These are phyloP conservation scores for Drosophila cardini DNA, from an alignment of 1,140 invertebrate genomes.

Conservation along the genomic window DNA sequence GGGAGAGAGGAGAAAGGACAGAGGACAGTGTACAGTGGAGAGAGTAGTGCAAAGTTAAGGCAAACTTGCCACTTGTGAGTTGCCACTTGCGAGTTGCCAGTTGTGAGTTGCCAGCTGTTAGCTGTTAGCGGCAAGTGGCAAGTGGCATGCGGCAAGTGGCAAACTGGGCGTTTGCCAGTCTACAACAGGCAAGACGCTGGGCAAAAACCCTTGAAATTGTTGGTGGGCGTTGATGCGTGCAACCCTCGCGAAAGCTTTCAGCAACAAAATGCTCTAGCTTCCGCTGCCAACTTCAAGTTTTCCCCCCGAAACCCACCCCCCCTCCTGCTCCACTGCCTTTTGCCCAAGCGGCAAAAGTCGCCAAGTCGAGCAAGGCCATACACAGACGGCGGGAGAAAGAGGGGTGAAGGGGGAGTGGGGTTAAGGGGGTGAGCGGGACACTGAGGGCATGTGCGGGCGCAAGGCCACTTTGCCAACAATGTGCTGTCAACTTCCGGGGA, in stretches of 20 bases:
- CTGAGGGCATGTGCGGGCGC: conserved; percentile 59
- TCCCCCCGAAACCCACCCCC: neutral
- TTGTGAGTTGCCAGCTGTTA: conserved; percentile 30
- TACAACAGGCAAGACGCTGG: conserved; percentile 32
- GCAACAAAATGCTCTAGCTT: conserved; percentile 79
- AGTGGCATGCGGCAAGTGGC: conserved; percentile 58
- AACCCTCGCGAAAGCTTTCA: conserved; percentile 82
- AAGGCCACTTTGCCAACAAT: conserved; percentile 83
- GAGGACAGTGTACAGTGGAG: too few species aligned
- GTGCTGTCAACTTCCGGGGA: conserved; percentile 82
- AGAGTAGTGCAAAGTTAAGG: conserved; percentile 28
- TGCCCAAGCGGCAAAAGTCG: conserved; percentile 35
- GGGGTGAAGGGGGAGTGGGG: too few species aligned
- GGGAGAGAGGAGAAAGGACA: too few species aligned
- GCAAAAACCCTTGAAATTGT: conserved; percentile 81
- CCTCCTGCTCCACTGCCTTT: neutral
- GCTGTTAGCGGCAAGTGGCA: conserved; percentile 26
- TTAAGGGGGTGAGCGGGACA: too few species aligned
- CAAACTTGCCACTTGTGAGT: conserved; percentile 48
- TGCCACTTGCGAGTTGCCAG: conserved; percentile 46
- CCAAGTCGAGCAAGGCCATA: conserved; percentile 78
- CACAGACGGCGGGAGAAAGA: neutral
- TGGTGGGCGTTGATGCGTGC: conserved; percentile 82
- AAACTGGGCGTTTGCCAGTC: conserved; percentile 54
- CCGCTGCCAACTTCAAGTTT: conserved; percentile 42